These are phyloP conservation scores for Upupa epops DNA, from an alignment of 2,113 vertebrate species.

Conservation along the genomic window DNA sequence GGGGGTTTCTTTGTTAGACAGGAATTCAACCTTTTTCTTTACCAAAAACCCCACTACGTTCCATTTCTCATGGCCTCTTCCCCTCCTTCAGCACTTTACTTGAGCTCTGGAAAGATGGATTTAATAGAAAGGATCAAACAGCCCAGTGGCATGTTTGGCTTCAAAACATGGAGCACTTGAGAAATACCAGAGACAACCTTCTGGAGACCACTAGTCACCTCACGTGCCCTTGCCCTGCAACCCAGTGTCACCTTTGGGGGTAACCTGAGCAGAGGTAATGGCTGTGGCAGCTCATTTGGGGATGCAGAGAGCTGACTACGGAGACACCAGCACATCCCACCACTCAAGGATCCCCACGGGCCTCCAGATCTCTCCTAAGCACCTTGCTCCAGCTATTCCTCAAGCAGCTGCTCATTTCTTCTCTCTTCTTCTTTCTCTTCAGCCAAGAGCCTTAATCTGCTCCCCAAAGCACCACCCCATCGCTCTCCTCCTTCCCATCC, in stretches of 20 bases:
- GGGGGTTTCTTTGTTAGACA: slow-evolving; percentile 5
- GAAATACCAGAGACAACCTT: neutral
- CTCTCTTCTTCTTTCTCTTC: too few relatives aligned
- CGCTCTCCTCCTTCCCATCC: neutral
- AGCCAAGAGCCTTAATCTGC: neutral
- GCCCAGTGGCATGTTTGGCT: neutral
- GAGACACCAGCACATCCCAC: accelerated
- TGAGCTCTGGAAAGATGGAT: neutral
- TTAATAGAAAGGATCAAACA: neutral
- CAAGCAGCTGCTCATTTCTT: accelerated
- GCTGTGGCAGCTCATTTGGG: neutral
- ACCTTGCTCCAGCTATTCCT: neutral
- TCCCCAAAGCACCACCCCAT: neutral
- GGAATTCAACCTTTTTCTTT: neutral
- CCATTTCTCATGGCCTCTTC: neutral
- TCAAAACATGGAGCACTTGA: neutral
- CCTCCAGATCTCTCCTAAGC: neutral
- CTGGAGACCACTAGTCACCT: neutral
- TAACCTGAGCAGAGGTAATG: neutral
- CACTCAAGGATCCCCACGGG: neutral
- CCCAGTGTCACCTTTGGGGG: neutral
- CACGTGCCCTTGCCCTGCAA: accelerated
- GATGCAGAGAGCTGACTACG: neutral
- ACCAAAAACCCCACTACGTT: neutral
- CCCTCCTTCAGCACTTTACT: neutral